Evolutionary conservation across 2,888 invertebrate genomes (phyloP), one percentile per base, ranked within the genome.

Genomic region (Melikaiella ostensackeni): DNA sequence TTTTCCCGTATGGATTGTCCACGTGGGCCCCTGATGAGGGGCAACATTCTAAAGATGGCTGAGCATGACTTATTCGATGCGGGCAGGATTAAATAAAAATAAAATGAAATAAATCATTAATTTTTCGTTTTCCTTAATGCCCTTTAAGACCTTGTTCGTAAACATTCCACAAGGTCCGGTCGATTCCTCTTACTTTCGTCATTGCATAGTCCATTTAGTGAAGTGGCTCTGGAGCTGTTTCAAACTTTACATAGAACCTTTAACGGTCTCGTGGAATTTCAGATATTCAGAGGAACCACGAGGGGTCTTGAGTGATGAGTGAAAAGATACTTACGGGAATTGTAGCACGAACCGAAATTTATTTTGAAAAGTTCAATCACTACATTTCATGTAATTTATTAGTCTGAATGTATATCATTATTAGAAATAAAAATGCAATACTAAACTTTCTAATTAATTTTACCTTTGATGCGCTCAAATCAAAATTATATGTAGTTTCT

Each of bases 141-240:
- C 9, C n/a, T 21, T 55, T n/a, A 21, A 21, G n/a, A 9, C 30
- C 50, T 50, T 19, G 13, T 11, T 70, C 11, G 30, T 30, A 70
- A 70, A 27, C 70, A 50, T 46, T 27, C 38, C 27, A 19, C 30
- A 24, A 70, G 30, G 50, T 50, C 1, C 50, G 50, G 33, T 66
- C 66, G 66, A 66, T 66, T 70, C 30, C 70, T 70, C 30, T 70
- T 70, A 70, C 70, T 70, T 70, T 70, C 70, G 33, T 50, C 70
- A 50, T 50, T 70, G 11, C 13, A 33, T 30, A 70, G 70, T 70
- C 70, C 70, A 70, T 70, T 70, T 70, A 70, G 50, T 70, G 70
- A 70, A 70, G 70, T 50, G 30, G 50, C n/a, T 70, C 30, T 70
- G 70, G n/a, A 70, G 30, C n/a, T 33, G 50, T 33, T 70, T 9